Base-by-base conservation (phyloP, 1,140 invertebrate species). In the Aphelinus atriplicis region DNA sequence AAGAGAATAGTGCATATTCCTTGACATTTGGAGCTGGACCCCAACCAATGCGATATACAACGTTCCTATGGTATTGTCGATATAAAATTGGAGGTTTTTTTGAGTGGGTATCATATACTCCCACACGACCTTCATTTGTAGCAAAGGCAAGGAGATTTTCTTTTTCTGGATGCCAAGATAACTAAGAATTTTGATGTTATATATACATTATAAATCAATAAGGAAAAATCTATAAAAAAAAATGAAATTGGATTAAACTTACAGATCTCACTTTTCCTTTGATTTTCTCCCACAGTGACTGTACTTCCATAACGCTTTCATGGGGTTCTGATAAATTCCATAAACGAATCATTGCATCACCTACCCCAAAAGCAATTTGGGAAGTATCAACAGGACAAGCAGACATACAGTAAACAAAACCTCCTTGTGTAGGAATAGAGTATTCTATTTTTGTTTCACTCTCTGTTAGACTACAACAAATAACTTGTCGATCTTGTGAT, bases 131-230 rank as follows among this genome's bases (percentile, higher is more conserved):
- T 85, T 95, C 94, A 42, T 89, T 90, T 62, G 94, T 95, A 10
- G 91, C 92, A 86, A 92, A 96, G 2, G 94, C 94, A 42, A 96
- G 81, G 5, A 91, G 72, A 77, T 91, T 91, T 86, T 96, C 95
- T 78, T 90, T 90, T 7, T 86, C 88, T 3, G 94, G 94, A 89
- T 96, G 94, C 94, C 94, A 96, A 7, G 90, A 89, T 43, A 93
- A 76, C 91, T 91, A 65, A 62, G 80, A 75, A 71, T 60, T 10
- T 65, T 66, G 53, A 50, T 6, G 57, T 69, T 48, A 7, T 63
- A 56, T 5, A 58, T 58, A 6, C 7, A 42, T 3, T 46, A 69
- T 7, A 3, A 68, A 26, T 55, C 47, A 47, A 9, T 56, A 65
- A n/a, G 64, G 53, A 56, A 2, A 70, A 9, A 45, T 58, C 7